Evolutionary conservation across 2,113 vertebrate species (phyloP), one percentile per base, ranked within the genome.

Genomic region (Paradoxurus hermaphroditus): DNA sequence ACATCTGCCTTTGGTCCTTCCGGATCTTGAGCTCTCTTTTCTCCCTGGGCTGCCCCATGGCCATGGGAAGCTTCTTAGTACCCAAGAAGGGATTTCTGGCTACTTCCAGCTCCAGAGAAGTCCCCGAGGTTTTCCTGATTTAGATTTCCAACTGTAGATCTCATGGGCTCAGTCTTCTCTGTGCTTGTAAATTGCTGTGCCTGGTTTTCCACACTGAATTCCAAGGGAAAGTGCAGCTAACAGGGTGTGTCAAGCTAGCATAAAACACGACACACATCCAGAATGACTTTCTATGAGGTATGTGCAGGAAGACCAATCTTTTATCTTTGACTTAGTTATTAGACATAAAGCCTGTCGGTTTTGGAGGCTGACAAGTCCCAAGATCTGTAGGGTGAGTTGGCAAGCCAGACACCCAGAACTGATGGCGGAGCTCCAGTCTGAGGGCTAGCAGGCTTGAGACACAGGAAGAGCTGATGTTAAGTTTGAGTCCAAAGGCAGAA

Each of bases 321-420:
- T 29, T 29, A 56, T 34, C 18, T 77, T 41, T 72, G 87, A 70
- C 59, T 97, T 8, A 53, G 77, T 51, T 90, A 51, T 83, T 44
- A 51, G 77, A 59, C 19, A 18, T 4, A 51, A 73, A 73, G 53
- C 41, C 31, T n/a, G 31, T 0, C 10, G 31, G 34, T 36, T 83
- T 19, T 19, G 53, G 77, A 73, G 44, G 39, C 46, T n/a, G 77
- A 70, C n/a, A 88, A 31, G 44, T 70, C 49, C 49, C 41, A 59
- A 31, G 53, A 65, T 79, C 16, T 81, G 44, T 46, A 49, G 56
- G n/a, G 15, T 51, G 21, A 51, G 23, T 5, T 12, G 5, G 36
- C 41, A 53, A 36, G 16, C 70, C 84, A 89, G 63, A 94, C 34
- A 41, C 9, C 4, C 53, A 53, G 14, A 63, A 16, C 41, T 14